Base-by-base conservation (phyloP, 2,888 invertebrate genomes). In the Aleiodes alternator region DNA sequence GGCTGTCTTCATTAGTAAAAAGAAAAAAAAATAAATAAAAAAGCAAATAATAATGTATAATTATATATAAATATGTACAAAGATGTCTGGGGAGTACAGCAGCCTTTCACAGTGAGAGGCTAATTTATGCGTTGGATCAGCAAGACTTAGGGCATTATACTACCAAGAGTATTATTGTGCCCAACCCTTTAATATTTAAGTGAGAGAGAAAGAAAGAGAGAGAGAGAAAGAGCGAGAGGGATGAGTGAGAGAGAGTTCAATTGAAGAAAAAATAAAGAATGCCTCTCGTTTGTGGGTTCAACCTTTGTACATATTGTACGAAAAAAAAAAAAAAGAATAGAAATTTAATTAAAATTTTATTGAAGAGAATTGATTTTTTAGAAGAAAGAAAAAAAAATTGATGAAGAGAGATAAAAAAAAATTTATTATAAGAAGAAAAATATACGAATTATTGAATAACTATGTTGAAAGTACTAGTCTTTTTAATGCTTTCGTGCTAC, bases 131-230 rank as follows among this genome's bases (percentile, higher is more conserved):
- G 87, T 87, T 87, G 87, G 88, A 88, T 88, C 88, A 89, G 88
- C 88, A 89, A 89, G 88, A 88, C 89, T 88, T 88, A 88, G 89
- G 88, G 89, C 89, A 89, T 89, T 89, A 89, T 89, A 89, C 82
- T 88, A 88, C 86, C 86, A 81, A 86, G 88, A 89, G 89, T 89
- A 89, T 88, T 89, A 89, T 89, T 83, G 86, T 89, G 88, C 89
- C 89, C 89, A 89, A 88, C 87, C 59, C 86, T 87, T 88, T 88
- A 89, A 88, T 87, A 87, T 88, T 88, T 89, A 89, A 88, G 88
- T 88, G 86, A 75, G 88, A 87, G 87, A 88, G 86, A 23, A 23
- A 23, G 23, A 23, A 2, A 88, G 88, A 88, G 86, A 75, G 88
- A 87, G 87, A 88, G 86, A 88, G 88, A 88, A 86, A 75, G 88